phyloP scores from a whole-genome alignment of 1,140 invertebrate species.

The Cephus cinctus region DNA sequence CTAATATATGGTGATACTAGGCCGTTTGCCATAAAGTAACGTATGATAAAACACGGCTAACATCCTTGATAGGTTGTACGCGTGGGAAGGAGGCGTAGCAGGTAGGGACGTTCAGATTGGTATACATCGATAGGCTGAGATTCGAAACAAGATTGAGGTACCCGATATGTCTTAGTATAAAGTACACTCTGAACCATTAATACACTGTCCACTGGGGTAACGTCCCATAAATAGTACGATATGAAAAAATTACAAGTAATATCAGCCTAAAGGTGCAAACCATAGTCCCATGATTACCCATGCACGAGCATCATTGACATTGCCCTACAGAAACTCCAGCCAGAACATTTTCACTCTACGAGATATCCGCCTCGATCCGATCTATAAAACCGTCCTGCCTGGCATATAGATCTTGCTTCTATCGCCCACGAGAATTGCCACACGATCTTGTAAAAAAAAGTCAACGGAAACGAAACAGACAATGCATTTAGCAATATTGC shows the following conservation, averaged over 20 bases:
- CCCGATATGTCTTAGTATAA: slow-evolving; percentile 24
- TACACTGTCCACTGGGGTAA: slow-evolving; percentile 26
- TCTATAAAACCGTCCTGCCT: too few species aligned
- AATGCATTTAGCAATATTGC: too few species aligned
- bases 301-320: too few species aligned
- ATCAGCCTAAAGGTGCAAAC: too few species aligned
- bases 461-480: too few species aligned
- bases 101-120: slow-evolving; percentile 27
- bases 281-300: too few species aligned
- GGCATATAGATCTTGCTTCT: too few species aligned
- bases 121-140: slow-evolving; percentile 32
- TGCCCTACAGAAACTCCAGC: too few species aligned
- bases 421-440: too few species aligned
- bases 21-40: slow-evolving; percentile 14
- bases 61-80: slow-evolving; percentile 16
- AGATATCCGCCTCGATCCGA: too few species aligned
- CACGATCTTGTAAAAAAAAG: too few species aligned
- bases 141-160: slow-evolving; percentile 29
- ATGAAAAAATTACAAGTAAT: slow-evolving; percentile 23
- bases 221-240: slow-evolving; percentile 33
- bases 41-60: slow-evolving; percentile 24
- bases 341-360: too few species aligned
- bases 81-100: slow-evolving; percentile 30
- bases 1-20: slow-evolving; percentile 12
- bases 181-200: slow-evolving; percentile 23